Percentiles rank a stretch among this genome's conserved stretches.
These are phyloP conservation scores for Avahi laniger DNA, from an alignment of 2,797 vertebrate species.

Conservation along the genomic window DNA sequence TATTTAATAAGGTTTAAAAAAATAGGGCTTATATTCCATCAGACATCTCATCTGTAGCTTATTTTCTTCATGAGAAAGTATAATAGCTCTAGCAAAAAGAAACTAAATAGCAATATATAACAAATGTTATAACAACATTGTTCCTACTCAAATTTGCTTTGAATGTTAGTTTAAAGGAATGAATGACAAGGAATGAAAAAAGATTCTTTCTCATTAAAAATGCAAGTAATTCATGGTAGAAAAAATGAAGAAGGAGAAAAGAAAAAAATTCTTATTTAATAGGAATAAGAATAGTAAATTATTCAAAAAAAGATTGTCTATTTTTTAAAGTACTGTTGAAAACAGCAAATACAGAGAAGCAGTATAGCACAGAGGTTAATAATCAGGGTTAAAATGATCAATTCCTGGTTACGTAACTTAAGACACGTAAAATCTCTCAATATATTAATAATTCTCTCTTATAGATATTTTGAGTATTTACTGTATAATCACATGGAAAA, in stretches of 20 bases:
- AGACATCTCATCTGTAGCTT: not conserved
- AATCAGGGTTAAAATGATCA: not conserved
- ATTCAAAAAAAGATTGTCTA: not conserved
- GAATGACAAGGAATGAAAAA: not conserved
- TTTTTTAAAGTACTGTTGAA: not conserved
- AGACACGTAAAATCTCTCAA: not conserved
- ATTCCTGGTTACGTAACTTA: not conserved
- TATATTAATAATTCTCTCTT: not conserved
- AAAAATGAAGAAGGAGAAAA: not conserved
- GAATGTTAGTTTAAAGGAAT: not conserved
- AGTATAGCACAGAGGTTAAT: not conserved
- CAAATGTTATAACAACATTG: not conserved
- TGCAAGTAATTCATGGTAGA: not conserved
- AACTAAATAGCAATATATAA: not conserved
- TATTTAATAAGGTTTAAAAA: constrained; percentile 29
- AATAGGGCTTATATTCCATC: not conserved
- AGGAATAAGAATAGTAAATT: not conserved
- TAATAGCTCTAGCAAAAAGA: not conserved
- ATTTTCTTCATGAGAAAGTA: constrained; percentile 20
- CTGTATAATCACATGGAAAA: not conserved
- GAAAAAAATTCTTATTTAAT: not conserved
- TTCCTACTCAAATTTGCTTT: not conserved
- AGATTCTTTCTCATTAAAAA: not conserved
- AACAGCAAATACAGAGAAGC: not conserved
- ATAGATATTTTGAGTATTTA: not conserved